Conservation (phyloP, 2,888 invertebrate species). For the Aethes cnicana region DNA sequence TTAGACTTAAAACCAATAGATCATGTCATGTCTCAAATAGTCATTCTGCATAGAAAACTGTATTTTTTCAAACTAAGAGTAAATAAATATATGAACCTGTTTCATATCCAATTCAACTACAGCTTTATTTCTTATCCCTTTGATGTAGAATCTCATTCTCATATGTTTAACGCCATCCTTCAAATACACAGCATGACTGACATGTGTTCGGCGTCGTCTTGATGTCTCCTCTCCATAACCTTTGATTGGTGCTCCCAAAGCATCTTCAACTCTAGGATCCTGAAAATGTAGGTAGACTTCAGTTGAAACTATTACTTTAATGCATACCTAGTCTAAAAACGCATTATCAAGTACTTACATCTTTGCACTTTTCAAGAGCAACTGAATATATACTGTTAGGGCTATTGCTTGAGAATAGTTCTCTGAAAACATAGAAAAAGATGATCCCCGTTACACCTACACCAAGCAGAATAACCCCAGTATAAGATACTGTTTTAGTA, state of each 20-base stretch:
- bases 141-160: conserved; percentile 95
- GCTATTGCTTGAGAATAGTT: conserved; percentile 94
- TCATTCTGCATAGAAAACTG: no score
- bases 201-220: conserved; percentile 91
- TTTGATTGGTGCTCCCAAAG: conserved; percentile 94
- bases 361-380: conserved; percentile 88
- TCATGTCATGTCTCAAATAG: no score
- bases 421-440: conserved; percentile 91
- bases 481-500: conserved; percentile 93
- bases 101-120: conserved; percentile 93
- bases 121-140: conserved; percentile 90
- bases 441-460: conserved; percentile 91
- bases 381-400: conserved; percentile 92
- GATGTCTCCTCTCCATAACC: conserved; percentile 94
- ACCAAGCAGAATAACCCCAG: conserved; percentile 90
- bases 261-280: conserved; percentile 89
- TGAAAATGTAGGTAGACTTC: no score
- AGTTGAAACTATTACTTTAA: background rate
- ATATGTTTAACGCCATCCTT: conserved; percentile 90
- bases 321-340: background rate
- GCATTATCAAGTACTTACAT: conserved; percentile 60
- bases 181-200: conserved; percentile 89
- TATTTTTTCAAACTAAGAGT: no score
- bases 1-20: no score
- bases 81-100: conserved; percentile 82